Evolutionary conservation across 1,140 invertebrate species (phyloP).

Genomic region (Chymomyza costata): DNA sequence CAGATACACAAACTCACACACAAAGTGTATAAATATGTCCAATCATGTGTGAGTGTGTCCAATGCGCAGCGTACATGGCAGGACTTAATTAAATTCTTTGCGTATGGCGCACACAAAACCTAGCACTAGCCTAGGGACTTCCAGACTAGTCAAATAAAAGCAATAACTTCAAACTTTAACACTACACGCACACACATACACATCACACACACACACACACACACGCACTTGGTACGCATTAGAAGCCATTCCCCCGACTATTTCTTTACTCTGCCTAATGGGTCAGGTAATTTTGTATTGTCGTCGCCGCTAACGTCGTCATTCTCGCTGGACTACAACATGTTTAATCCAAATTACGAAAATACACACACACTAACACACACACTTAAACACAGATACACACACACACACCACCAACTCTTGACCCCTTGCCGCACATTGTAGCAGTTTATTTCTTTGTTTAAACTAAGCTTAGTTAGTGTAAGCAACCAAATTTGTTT

Average conservation of each 20-base stretch:
- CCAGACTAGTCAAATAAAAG: constrained; percentile 46
- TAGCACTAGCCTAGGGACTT: not conserved
- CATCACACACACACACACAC: not conserved
- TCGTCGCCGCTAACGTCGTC: constrained; percentile 44
- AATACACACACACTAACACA: constrained; percentile 41
- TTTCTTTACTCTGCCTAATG: no score
- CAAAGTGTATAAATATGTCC: not conserved
- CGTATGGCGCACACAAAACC: constrained; percentile 35
- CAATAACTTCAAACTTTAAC: constrained; percentile 67
- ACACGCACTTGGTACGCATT: constrained; percentile 19
- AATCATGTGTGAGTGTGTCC: constrained; percentile 11
- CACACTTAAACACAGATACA: constrained; percentile 12
- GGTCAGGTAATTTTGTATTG: constrained; percentile 69
- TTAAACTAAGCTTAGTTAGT: no score
- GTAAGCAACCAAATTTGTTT: no score
- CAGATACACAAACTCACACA: no score
- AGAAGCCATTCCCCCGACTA: constrained; percentile 46
- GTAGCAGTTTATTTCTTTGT: no score
- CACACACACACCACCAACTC: not conserved
- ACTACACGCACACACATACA: constrained; percentile 13
- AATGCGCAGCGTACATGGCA: constrained; percentile 10
- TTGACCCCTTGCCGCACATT: not conserved
- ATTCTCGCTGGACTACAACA: constrained; percentile 50
- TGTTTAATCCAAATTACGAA: constrained; percentile 71
- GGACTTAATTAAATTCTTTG: constrained; percentile 68